Evolutionary conservation across 1,140 invertebrate species (phyloP), one percentile per base, ranked within the genome.

Genomic region (Mizuhopecten yessoensis): DNA sequence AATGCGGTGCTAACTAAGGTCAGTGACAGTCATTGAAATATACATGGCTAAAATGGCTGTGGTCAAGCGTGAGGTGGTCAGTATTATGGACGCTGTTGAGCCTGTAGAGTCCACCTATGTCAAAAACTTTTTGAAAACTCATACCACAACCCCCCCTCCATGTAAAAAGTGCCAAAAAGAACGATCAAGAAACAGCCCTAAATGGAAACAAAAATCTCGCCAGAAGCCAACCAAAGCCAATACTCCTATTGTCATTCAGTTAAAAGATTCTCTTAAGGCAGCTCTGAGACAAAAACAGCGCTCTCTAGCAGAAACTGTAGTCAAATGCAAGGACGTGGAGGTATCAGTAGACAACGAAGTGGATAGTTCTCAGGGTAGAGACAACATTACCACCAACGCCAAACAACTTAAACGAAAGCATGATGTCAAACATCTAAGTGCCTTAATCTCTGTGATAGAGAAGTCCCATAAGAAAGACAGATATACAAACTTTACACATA

Each of bases 141-240:
- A 49, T 23, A 11, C 33, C 0, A 23, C 90, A 33, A 91, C 20
- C 36, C 33, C 39, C 7, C 87, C 86, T 39, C 88, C 95, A 34
- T 96, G 96, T 92, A 92, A 93, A 87, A 95, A 95, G 92, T 96
- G 96, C 93, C 93, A 94, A 57, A 93, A 93, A 75, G 95, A 96
- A 88, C 90, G 95, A 15, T 89, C 87, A 15, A 93, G 90, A 86
- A 93, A 89, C 86, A 93, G 90, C 42, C 92, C 88, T 75, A 94
- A 94, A 90, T 92, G 75, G 89, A 92, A 93, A 57, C 91, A 94
- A 36, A 94, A 94, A 87, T 45, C 88, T 75, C 75, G 90, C 90
- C 49, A 93, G 91, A 95, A 94, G 45, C 94, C 93, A 34, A 92
- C 90, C 13, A 95, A 95, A 88, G 90, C 95, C 34, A 96, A 95